Percentiles rank a stretch among this genome's conserved stretches.
These are phyloP conservation scores for Augochlorella aurata DNA, from an alignment of 2,888 invertebrate genomes.

Conservation along the genomic window DNA sequence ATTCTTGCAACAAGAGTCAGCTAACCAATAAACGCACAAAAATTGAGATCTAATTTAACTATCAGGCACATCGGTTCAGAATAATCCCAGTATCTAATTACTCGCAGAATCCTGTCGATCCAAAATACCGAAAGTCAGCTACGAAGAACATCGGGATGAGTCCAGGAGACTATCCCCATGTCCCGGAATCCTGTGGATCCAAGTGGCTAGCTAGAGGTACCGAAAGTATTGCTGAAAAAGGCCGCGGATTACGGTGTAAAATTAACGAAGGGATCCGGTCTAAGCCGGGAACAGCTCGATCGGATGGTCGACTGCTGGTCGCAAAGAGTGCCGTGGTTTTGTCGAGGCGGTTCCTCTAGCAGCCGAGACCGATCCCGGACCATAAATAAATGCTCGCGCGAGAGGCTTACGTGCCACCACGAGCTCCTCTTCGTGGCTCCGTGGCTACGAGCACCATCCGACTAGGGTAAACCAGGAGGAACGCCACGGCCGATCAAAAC, in stretches of 20 bases:
- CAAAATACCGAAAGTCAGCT: no score
- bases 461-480: constrained; percentile 76
- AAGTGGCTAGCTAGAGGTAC: neutral
- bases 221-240: neutral
- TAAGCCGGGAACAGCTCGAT: constrained; percentile 73
- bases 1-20: no score
- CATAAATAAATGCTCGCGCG: constrained; percentile 80
- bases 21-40: no score
- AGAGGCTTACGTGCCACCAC: constrained; percentile 72
- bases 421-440: constrained; percentile 46
- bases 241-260: constrained; percentile 36
- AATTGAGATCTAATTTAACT: no score
- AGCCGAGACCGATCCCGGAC: constrained; percentile 79
- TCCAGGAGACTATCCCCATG: neutral
- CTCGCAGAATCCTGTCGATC: no score
- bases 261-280: constrained; percentile 61
- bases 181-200: neutral
- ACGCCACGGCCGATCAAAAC: constrained; percentile 79
- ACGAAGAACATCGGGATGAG: neutral
- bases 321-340: constrained; percentile 70
- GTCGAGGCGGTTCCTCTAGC: constrained; percentile 78
- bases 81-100: no score
- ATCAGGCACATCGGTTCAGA: no score
- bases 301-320: constrained; percentile 73
- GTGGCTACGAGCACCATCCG: constrained; percentile 41